These are phyloP conservation scores for Scaptodrosophila lebanonensis DNA, from an alignment of 1,140 invertebrate genomes.

Conservation along the genomic window DNA sequence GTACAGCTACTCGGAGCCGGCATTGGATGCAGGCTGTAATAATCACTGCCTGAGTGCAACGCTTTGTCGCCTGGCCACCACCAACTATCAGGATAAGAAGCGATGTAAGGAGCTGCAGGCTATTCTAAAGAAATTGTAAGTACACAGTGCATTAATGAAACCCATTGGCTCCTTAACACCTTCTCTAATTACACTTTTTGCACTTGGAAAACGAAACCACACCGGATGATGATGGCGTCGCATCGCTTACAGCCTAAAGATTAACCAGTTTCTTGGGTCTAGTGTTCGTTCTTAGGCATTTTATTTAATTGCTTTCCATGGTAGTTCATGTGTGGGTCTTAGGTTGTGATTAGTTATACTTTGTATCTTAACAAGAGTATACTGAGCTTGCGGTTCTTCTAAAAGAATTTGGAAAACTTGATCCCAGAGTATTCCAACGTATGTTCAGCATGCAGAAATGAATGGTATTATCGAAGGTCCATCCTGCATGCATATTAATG, in stretches of 20 bases:
- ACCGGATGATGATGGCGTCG: constrained; percentile 24
- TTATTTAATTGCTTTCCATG: no score
- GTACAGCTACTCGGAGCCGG: constrained; percentile 76
- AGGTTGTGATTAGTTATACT: no score
- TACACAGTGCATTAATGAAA: background rate
- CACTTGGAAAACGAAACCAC: constrained; percentile 47
- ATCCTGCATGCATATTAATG: no score
- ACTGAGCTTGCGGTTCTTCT: no score
- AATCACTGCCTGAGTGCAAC: constrained; percentile 68
- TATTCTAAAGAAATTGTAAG: constrained; percentile 43
- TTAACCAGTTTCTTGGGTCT: constrained; percentile 27
- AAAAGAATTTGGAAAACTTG: no score
- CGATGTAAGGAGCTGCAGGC: constrained; percentile 51
- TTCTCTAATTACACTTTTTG: background rate
- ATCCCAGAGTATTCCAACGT: no score
- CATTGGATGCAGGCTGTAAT: constrained; percentile 76
- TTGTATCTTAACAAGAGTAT: no score
- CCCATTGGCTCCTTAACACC: background rate
- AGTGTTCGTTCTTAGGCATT: background rate
- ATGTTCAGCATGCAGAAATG: no score
- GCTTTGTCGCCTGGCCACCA: constrained; percentile 53
- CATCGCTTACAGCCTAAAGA: constrained; percentile 24
- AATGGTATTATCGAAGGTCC: no score
- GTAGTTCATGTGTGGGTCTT: no score
- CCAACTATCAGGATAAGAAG: constrained; percentile 40